Percentiles rank a stretch among this genome's conserved stretches.
Evolutionary conservation across 1,140 invertebrate species (phyloP).

Genomic region (Lysiphlebus fabarum): DNA sequence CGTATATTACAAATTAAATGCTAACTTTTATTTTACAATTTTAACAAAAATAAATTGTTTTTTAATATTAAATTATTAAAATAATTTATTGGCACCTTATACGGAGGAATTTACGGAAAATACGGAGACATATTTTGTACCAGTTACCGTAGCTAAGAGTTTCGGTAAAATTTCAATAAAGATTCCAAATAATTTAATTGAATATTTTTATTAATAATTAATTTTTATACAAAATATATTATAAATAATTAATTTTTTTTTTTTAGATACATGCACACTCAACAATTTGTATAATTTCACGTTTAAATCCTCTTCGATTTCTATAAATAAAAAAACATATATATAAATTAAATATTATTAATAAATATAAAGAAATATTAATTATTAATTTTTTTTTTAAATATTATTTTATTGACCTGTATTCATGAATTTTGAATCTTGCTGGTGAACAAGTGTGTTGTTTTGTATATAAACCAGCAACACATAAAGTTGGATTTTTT

Average conservation of each 20-base stretch:
- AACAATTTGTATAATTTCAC: constrained; percentile 52
- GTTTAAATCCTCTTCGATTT: constrained; percentile 44
- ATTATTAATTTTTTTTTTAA: constrained; percentile 16
- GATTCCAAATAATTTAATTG: too few species aligned
- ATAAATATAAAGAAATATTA: constrained; percentile 11
- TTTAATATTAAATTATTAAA: too few species aligned
- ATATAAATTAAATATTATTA: background rate
- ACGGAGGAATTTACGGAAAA: too few species aligned
- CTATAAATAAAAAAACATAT: constrained; percentile 31
- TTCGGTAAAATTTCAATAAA: too few species aligned
- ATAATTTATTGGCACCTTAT: too few species aligned
- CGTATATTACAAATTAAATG: too few species aligned
- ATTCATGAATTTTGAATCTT: constrained; percentile 52
- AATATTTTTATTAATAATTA: too few species aligned
- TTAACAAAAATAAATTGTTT: too few species aligned
- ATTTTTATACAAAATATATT: too few species aligned
- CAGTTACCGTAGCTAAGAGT: too few species aligned
- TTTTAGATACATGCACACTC: constrained; percentile 51
- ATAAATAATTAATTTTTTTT: background rate
- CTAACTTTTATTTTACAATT: too few species aligned
- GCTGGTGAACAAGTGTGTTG: constrained; percentile 48
- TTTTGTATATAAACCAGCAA: constrained; percentile 47
- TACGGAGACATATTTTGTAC: too few species aligned
- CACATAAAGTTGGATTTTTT: constrained; percentile 46
- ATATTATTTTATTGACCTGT: constrained; percentile 41